These are phyloP conservation scores for Tinamus major DNA, from an alignment of 2,797 vertebrate genomes.

Conservation along the genomic window DNA sequence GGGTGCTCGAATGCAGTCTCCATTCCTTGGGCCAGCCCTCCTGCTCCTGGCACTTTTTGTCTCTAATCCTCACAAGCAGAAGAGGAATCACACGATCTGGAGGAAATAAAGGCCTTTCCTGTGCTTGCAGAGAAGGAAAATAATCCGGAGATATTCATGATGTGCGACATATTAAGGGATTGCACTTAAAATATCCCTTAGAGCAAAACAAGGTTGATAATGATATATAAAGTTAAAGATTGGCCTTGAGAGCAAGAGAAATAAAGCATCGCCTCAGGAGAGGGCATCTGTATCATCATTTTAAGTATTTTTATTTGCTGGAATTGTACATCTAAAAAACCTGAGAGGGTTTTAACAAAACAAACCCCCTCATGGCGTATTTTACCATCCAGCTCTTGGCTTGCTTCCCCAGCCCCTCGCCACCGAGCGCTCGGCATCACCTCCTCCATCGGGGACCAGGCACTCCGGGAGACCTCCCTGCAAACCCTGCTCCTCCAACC, in stretches of 20 bases:
- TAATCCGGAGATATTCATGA: background rate
- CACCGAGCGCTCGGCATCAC: too few relatives aligned
- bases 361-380: background rate
- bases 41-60: background rate
- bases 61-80: background rate
- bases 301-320: background rate
- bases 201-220: background rate
- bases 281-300: background rate
- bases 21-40: too few relatives aligned
- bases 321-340: background rate
- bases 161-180: background rate
- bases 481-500: too few relatives aligned
- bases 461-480: too few relatives aligned
- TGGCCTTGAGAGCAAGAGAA: background rate
- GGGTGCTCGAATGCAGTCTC: rapidly evolving
- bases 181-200: background rate
- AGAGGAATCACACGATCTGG: background rate
- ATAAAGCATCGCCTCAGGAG: background rate
- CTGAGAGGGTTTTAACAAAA: background rate
- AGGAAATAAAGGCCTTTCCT: background rate
- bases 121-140: background rate
- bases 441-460: too few relatives aligned
- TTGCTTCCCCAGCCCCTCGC: too few relatives aligned
- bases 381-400: background rate
- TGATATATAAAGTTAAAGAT: background rate